Conservation (phyloP, 2,888 invertebrate species). For the Baronia brevicornis region DNA sequence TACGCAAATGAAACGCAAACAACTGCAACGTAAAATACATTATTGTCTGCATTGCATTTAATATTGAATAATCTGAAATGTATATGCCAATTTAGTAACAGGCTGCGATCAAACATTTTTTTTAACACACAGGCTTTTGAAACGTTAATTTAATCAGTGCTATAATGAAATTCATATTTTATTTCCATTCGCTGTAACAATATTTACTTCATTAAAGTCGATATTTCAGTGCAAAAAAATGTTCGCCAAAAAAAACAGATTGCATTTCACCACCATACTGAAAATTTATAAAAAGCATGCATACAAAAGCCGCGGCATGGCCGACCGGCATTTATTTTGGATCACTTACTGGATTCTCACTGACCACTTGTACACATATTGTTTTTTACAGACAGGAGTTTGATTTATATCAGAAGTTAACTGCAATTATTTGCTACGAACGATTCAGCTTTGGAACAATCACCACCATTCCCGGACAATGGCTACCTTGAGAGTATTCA, state of each 20-base stretch:
- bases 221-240: slow-evolving; percentile 7
- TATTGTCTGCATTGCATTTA: no score
- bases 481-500: no score
- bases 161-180: slow-evolving; percentile 13
- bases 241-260: slow-evolving; percentile 5
- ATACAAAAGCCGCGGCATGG: not conserved
- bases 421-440: no score
- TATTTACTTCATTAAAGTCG: slow-evolving; percentile 11
- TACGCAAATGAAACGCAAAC: no score
- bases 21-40: no score
- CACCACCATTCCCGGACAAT: no score
- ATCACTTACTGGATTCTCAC: no score
- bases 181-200: slow-evolving; percentile 9
- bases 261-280: slow-evolving; percentile 6
- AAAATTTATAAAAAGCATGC: not conserved
- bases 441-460: no score
- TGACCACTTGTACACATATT: no score
- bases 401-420: no score
- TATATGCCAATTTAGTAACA: no score
- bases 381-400: no score
- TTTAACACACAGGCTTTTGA: slow-evolving; percentile 5
- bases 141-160: slow-evolving; percentile 6
- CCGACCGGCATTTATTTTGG: not conserved
- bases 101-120: slow-evolving; percentile 5
- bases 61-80: slow-evolving; percentile 1